A percentile compares a stretch with the other conserved stretches of the same genome.
Conservation (phyloP, 2,797 vertebrate species). For the Poeciliopsis gracilis region DNA sequence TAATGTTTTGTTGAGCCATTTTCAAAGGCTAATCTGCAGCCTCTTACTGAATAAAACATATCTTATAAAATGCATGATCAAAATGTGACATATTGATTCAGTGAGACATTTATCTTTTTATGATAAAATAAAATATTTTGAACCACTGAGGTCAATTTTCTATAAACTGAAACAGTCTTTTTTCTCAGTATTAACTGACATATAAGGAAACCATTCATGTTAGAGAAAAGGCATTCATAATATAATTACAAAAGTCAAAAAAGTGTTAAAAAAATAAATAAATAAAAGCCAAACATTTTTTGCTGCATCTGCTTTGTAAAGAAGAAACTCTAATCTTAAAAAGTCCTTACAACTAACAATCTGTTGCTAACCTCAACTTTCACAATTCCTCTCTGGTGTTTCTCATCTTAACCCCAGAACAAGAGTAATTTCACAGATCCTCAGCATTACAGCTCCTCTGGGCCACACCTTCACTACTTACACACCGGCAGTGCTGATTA, state of each 20-base stretch:
- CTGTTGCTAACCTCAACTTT: conserved; percentile 42
- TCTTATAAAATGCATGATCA: background rate
- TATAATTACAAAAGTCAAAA: background rate
- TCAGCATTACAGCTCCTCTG: conserved; percentile 68
- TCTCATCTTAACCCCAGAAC: conserved; percentile 50
- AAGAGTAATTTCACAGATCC: conserved; percentile 70
- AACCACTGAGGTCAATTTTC: background rate
- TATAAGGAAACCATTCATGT: background rate
- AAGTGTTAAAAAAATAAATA: background rate
- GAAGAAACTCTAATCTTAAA: background rate
- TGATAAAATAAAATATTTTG: background rate
- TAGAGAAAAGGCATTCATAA: background rate
- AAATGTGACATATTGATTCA: background rate
- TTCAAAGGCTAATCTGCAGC: background rate
- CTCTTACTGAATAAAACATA: background rate
- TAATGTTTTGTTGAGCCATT: background rate
- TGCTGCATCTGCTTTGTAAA: background rate
- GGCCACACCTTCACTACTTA: conserved; percentile 77
- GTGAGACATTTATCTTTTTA: background rate
- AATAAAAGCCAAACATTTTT: no score
- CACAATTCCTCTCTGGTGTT: conserved; percentile 26
- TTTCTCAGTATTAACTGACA: background rate
- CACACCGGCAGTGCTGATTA: conserved; percentile 70
- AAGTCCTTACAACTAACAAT: conserved; percentile 14
- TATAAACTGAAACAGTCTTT: background rate